These are phyloP conservation scores for Neoaliturus tenellus DNA, from an alignment of 2,888 invertebrate genomes.

Conservation along the genomic window DNA sequence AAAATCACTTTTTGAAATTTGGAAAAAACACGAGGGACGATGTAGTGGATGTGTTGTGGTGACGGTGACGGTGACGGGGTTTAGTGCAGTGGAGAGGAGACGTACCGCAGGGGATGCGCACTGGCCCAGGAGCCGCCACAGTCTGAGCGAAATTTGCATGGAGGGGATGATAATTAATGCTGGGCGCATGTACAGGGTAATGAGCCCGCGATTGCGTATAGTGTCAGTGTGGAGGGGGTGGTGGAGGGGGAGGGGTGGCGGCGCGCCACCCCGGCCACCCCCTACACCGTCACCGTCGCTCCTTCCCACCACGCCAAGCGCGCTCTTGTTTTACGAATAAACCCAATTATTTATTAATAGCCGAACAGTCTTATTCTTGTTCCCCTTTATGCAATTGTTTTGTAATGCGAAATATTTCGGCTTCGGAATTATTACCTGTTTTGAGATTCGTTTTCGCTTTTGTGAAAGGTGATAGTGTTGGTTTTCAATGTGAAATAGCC, in stretches of 20 bases:
- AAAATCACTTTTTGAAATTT: no score
- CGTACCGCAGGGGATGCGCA: neutral
- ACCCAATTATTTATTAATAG: conserved; percentile 31
- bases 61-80: neutral
- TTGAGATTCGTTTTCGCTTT: no score
- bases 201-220: conserved; percentile 60
- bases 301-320: neutral
- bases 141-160: conserved; percentile 34
- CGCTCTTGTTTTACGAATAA: conserved; percentile 2
- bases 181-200: conserved; percentile 59
- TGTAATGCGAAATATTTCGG: neutral
- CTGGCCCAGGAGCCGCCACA: neutral
- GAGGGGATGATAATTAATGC: conserved; percentile 55
- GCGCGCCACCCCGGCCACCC: conserved; percentile 25
- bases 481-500: no score
- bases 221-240: conserved; percentile 51
- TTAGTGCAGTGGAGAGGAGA: neutral
- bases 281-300: conserved; percentile 38
- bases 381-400: conserved; percentile 5
- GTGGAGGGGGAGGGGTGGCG: conserved; percentile 3
- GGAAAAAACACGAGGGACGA: neutral
- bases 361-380: neutral
- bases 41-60: no score
- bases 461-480: no score
- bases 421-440: no score